phyloP scores from a whole-genome alignment of 2,113 vertebrate genomes.

The Boulengeromyrus knoepffleri region DNA sequence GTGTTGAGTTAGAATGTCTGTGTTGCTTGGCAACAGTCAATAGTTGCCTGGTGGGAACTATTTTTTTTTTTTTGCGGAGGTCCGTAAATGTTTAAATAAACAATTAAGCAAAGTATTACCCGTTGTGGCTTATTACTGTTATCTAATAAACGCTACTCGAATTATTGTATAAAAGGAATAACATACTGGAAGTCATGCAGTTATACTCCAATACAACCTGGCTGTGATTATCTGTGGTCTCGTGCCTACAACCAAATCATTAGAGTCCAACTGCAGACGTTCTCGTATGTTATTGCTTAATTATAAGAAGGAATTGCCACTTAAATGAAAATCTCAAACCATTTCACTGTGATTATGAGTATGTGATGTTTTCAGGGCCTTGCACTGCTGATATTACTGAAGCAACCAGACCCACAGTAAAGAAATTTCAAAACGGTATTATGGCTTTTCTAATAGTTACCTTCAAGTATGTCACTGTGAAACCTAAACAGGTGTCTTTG shows the following conservation, averaged over 20 bases:
- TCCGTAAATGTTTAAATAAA: no score
- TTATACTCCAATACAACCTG: background rate
- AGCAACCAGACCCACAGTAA: background rate
- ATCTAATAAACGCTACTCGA: background rate
- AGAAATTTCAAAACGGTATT: background rate
- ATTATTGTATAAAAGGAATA: no score
- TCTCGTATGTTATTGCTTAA: background rate
- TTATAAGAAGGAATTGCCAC: background rate
- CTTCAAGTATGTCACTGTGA: background rate
- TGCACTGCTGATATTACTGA: background rate
- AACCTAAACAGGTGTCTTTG: background rate
- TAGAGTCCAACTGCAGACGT: background rate
- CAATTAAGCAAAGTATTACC: no score
- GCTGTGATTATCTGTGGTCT: background rate
- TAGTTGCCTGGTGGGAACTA: no score
- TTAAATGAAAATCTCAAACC: background rate
- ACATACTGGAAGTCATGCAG: background rate
- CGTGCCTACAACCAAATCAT: background rate
- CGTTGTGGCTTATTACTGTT: no score
- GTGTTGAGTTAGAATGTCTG: no score
- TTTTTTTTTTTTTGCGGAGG: no score
- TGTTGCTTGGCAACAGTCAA: no score
- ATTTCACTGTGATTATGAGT: background rate
- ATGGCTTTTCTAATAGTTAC: background rate
- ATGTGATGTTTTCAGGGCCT: background rate